Base-by-base conservation (phyloP, 2,888 invertebrate genomes). In the Suillia variegata region DNA sequence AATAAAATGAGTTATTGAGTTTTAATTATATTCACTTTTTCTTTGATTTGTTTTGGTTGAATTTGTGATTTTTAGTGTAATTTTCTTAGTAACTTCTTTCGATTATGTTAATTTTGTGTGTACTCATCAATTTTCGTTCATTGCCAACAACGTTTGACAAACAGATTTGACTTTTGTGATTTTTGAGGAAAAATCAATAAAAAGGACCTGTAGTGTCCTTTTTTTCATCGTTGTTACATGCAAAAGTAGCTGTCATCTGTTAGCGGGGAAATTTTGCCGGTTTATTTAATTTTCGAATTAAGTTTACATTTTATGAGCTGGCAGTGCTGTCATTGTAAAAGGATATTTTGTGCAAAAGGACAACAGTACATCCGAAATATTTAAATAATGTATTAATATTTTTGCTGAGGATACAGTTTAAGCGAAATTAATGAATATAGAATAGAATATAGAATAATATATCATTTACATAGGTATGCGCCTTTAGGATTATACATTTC, bases 161-260 rank as follows among this genome's bases (percentile, higher is more conserved):
- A 54, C 51, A 56, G 59, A n/a, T 61, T 59, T 56, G 53, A 38
- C 55, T 50, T 49, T 57, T 50, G 53, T 48, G 54, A 42, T 50
- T 62, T 45, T 38, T 42, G 60, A 24, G 60, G 66, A 67, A 71
- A 73, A 73, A 73, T 73, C 73, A 66, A 73, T 73, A 71, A 66
- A 69, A 71, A 73, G 73, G 67, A 71, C 70, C 71, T 73, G 73
- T 71, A 65, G 70, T 71, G 59, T 68, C 60, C 62, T 66, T 62
- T 56, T 31, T n/a, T 6, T 2, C 26, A 10, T 45, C 10, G 2
- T 21, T n/a, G 48, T 54, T 10, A 21, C 34, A 10, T n/a, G 22
- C 5, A 13, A 8, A 22, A 21, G 49, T 55, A n/a, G 47, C 58
- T 51, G 58, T 58, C 52, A 58, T 20, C 18, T 18, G 18, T 18